Conservation (phyloP, 2,113 vertebrate genomes). For the Piprites chloris region DNA sequence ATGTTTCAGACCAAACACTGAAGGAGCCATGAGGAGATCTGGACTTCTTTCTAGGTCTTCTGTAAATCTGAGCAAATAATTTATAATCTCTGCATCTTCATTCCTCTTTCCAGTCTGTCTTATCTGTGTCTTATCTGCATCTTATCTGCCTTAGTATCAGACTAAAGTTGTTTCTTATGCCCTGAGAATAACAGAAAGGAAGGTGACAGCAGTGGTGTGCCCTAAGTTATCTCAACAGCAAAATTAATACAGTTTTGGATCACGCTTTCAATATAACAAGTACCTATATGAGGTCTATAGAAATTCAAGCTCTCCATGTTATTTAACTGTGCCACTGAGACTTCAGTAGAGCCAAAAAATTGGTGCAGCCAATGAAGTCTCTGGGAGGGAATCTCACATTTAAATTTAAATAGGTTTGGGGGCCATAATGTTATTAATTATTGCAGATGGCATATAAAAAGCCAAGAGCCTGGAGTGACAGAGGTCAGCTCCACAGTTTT, state of each 20-base stretch:
- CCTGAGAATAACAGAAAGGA: not conserved
- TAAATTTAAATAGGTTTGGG: not conserved
- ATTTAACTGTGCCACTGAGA: constrained; percentile 17
- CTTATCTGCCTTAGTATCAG: not conserved
- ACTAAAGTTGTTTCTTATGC: not conserved
- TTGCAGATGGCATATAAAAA: not conserved
- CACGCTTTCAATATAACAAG: not conserved
- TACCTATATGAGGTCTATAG: not conserved
- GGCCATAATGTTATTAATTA: not conserved
- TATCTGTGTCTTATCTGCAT: not conserved
- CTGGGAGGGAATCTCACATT: not conserved
- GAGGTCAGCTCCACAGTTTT: not conserved
- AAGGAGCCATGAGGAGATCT: not conserved
- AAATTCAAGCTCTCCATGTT: not conserved
- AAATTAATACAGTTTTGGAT: not conserved
- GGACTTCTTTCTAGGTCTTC: not conserved
- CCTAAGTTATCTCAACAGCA: not conserved
- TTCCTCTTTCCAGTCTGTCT: not conserved
- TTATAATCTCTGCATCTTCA: not conserved
- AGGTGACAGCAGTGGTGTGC: not conserved
- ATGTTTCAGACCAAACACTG: not conserved
- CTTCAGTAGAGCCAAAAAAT: not conserved
- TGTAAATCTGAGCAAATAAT: not conserved
- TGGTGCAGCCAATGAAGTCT: not conserved
- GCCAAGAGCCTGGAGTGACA: not conserved